Evolutionary conservation across 2,888 invertebrate genomes (phyloP).

Genomic region (Nomada fucata): DNA sequence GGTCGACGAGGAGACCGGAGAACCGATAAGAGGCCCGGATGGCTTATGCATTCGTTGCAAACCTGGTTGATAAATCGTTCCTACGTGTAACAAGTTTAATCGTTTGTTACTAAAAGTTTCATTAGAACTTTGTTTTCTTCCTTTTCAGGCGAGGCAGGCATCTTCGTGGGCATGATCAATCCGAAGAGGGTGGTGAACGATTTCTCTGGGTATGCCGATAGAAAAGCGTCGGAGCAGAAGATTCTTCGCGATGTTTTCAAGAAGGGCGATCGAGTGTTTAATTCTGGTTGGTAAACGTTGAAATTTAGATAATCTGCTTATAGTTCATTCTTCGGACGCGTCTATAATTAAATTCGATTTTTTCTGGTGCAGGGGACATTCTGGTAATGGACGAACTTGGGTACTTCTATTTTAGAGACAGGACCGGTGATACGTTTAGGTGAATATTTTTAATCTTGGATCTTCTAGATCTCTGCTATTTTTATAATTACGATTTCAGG

Average conservation of each 20-base stretch:
- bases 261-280: constrained; percentile 95
- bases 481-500: constrained; percentile 79
- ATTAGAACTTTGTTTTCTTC: no score
- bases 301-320: constrained; percentile 10
- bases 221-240: constrained; percentile 93
- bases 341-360: constrained; percentile 31
- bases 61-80: constrained; percentile 85
- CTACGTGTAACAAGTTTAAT: not conserved
- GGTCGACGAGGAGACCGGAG: constrained; percentile 88
- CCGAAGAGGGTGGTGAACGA: constrained; percentile 86
- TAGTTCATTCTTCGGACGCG: not conserved
- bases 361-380: constrained; percentile 89
- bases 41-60: constrained; percentile 91
- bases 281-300: constrained; percentile 86
- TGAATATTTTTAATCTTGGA: constrained; percentile 56
- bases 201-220: constrained; percentile 90
- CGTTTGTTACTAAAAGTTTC: not conserved
- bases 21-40: constrained; percentile 86
- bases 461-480: not conserved
- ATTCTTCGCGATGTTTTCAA: constrained; percentile 92
- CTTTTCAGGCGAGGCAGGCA: constrained; percentile 90
- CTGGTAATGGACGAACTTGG: constrained; percentile 96
- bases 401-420: constrained; percentile 96
- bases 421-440: constrained; percentile 93
- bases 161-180: constrained; percentile 91